Percentiles rank a stretch among this genome's conserved stretches.
Conservation (phyloP, 2,888 invertebrate species). For the Pterobdella sp. region DNA sequence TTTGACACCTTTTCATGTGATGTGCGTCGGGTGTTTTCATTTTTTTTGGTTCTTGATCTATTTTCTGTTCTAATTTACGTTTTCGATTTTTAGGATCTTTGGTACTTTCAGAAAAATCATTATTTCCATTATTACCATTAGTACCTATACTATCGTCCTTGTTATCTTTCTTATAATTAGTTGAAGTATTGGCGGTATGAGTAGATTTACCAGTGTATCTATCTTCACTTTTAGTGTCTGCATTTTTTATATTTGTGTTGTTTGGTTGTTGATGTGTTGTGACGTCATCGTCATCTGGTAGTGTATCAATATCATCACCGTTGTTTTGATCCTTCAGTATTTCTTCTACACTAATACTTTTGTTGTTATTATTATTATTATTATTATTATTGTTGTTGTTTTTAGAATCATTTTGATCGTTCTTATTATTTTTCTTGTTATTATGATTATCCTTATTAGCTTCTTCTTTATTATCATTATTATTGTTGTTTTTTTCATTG, state of each 20-base stretch:
- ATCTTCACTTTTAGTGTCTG: too few species aligned
- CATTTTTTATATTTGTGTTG: too few species aligned
- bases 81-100: background rate
- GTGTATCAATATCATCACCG: too few species aligned
- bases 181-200: too few species aligned
- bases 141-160: background rate
- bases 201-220: too few species aligned
- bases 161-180: background rate
- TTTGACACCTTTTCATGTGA: background rate
- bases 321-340: too few species aligned
- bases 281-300: too few species aligned
- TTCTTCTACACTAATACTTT: too few species aligned
- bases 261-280: too few species aligned
- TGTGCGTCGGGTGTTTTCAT: too few species aligned
- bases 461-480: constrained; percentile 11
- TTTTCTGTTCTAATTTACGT: background rate
- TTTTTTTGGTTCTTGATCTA: background rate
- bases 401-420: background rate
- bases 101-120: background rate
- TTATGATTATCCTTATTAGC: constrained; percentile 5
- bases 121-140: background rate
- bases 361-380: background rate
- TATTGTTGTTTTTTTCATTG: constrained; percentile 4
- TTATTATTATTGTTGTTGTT: background rate
- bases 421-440: background rate